Base-by-base conservation (phyloP, 2,888 invertebrate genomes). In the Arctia plantaginis region DNA sequence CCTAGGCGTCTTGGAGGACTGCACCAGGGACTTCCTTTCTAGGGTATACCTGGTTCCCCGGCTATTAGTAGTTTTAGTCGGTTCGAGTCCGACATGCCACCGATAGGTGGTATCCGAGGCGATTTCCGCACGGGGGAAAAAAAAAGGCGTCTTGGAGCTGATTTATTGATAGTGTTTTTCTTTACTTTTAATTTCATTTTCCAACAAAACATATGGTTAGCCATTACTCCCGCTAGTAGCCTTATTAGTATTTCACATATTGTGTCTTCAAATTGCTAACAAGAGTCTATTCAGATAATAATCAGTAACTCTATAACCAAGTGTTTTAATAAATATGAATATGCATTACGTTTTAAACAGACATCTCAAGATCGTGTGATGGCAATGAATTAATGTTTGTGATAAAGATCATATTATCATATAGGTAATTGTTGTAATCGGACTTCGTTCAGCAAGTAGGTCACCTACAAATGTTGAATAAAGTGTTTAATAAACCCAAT, bases 381-480 rank as follows among this genome's bases (percentile, higher is more conserved):
- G 33, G 18, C 66, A 72, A 69, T 75, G 44, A 72, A 75, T 75
- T 72, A 75, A 62, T n/a, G 66, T 47, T 47, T 47, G 13, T 47
- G 69, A 72, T 66, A 47, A 72, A 69, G 66, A 72, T 70, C 62
- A 51, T 69, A 66, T 72, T 33, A 59, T 39, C 13, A 47, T 30
- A 47, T 66, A 69, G 65, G 35, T 76, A 71, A 65, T 73, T 66
- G 71, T 62, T 69, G 72, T 66, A 68, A 71, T 74, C 62, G 68
- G 74, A 39, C 72, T 72, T 67, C 73, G 20, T 59, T 35, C 35
- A 39, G 66, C 23, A 78, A 76, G 72, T 67, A 74, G 72, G 75
- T 66, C 66, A 72, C 68, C 33, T 69, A 67, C 20, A 65, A 71
- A 67, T n/a, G n/a, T 59, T 62, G 70, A 68, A 59, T 72, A 75